Base-by-base conservation (phyloP, 64 coral and sea anemone genomes). In the Astreopora myriophthalma region DNA sequence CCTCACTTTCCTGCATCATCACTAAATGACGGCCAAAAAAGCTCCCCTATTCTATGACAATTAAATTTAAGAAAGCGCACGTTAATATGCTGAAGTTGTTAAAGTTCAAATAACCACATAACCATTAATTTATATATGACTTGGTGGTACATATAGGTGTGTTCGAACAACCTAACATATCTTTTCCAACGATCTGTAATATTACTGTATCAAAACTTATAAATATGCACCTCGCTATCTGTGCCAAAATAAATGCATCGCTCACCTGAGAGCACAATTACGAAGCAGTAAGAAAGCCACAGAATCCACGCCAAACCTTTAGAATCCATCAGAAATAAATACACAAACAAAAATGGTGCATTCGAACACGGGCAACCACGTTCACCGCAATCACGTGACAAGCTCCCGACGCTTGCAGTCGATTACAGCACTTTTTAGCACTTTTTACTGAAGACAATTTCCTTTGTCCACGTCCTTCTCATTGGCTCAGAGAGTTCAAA, bases 111-210 rank as follows among this genome's bases (percentile, higher is more conserved):
- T 64, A 63, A 58, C 75, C 49, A 80, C 48, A 80, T 80, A 55
- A 80, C 30, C 52, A 29, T 61, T 80, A 80, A 80, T 80, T 80
- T 80, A n/a, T n/a, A n/a, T n/a, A n/a, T n/a, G n/a, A n/a, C n/a
- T n/a, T n/a, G n/a, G 57, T 29, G 11, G 77, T 1, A 2, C 16
- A 83, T 36, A 22, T 38, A 83, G 79, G 79, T 65, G 52, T 55
- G 52, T 36, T 22, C 32, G 16, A 25, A 6, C 12, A 60, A 23
- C 16, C 20, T 1, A 35, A 14, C 26, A n/a, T 1, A 29, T 57
- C n/a, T n/a, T n/a, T n/a, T 60, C 27, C 77, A 80, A 80, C 24
- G 25, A 60, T 60, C 51, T 61, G 29, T 30, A 57, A 19, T 6
- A 34, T 19, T 60, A 25, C 25, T 39, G 6, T 3, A 42, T 42